phyloP scores from a whole-genome alignment of 2,113 vertebrate species.

The Seriola aureovittata region DNA sequence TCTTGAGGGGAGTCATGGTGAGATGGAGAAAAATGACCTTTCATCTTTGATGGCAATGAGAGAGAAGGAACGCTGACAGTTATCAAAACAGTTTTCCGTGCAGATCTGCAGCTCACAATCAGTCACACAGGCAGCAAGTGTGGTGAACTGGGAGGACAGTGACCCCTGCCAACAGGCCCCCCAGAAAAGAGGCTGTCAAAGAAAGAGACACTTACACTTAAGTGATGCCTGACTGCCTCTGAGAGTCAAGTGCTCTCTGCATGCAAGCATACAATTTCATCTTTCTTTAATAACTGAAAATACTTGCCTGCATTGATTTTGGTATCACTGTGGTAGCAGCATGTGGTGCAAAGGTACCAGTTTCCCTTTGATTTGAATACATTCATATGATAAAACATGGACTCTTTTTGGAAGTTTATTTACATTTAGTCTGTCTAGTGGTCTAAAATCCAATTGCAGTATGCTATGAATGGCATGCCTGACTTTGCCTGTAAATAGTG shows the following conservation, averaged over 20 bases:
- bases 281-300: slow-evolving; percentile 46
- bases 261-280: slow-evolving; percentile 45
- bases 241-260: slow-evolving; percentile 46
- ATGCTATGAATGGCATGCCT: background rate
- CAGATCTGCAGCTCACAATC: slow-evolving; percentile 62
- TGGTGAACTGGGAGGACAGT: slow-evolving; percentile 57
- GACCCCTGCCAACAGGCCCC: slow-evolving; percentile 58
- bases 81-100: slow-evolving; percentile 75
- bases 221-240: slow-evolving; percentile 54
- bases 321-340: slow-evolving; percentile 24
- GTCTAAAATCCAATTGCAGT: slow-evolving; percentile 1
- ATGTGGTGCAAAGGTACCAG: slow-evolving; percentile 6
- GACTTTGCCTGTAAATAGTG: slow-evolving; percentile 5
- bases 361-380: slow-evolving; percentile 22
- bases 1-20: slow-evolving; percentile 60
- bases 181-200: slow-evolving; percentile 52
- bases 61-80: slow-evolving; percentile 70
- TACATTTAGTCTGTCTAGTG: background rate
- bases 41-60: slow-evolving; percentile 70
- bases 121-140: slow-evolving; percentile 58
- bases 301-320: slow-evolving; percentile 31
- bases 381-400: slow-evolving; percentile 15
- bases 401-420: slow-evolving; percentile 18
- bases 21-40: slow-evolving; percentile 80
- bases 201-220: slow-evolving; percentile 57